A percentile compares a stretch with the other conserved stretches of the same genome.
Conservation (phyloP, 2,113 vertebrate genomes). For the Hyla sarda region DNA sequence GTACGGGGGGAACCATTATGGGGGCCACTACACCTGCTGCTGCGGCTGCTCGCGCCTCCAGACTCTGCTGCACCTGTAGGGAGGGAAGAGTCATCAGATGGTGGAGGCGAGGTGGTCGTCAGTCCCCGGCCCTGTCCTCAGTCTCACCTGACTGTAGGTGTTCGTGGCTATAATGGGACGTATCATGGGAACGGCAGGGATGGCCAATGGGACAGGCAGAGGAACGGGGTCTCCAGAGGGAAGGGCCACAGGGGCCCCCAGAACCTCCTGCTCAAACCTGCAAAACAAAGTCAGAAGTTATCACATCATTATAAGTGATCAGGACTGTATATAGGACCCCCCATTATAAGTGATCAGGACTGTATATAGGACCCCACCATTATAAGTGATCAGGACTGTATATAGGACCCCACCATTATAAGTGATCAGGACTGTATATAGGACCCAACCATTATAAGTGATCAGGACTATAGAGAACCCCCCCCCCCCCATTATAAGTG, state of each 20-base stretch:
- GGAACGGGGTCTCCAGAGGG: slow-evolving; percentile 72
- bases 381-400: no score
- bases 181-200: slow-evolving; percentile 71
- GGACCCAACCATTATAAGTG: no score
- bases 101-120: no score
- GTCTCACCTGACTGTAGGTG: slow-evolving; percentile 86
- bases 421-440: no score
- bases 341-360: no score
- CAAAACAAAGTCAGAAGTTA: background rate
- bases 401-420: no score
- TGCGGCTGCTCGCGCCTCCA: slow-evolving; percentile 84
- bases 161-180: slow-evolving; percentile 90
- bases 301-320: no score
- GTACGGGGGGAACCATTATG: slow-evolving; percentile 71
- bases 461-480: no score
- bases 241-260: slow-evolving; percentile 81
- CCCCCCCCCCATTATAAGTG: no score
- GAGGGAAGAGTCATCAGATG: background rate
- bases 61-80: slow-evolving; percentile 85
- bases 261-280: slow-evolving; percentile 90
- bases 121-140: background rate
- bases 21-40: slow-evolving; percentile 77
- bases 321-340: no score
- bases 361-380: no score
- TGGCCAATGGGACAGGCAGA: slow-evolving; percentile 63